These are phyloP conservation scores for Hedychridium roseum DNA, from an alignment of 2,888 invertebrate species.

Conservation along the genomic window DNA sequence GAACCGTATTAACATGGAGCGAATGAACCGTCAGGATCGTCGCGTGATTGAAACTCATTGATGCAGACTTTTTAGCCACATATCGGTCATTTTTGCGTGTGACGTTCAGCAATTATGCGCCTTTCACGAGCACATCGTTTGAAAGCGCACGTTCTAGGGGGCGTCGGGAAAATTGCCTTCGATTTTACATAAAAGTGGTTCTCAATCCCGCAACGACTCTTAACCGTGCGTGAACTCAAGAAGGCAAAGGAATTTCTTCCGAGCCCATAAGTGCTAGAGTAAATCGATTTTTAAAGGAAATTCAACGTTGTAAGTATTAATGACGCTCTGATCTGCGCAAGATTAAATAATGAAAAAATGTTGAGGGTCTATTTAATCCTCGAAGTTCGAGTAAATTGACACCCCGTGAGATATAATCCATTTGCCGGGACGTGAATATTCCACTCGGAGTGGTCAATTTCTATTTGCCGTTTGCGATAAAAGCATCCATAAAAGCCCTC, in stretches of 20 bases:
- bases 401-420: too few species aligned
- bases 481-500: constrained; percentile 29
- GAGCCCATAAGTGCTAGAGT: too few species aligned
- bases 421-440: constrained; percentile 21
- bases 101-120: constrained; percentile 2
- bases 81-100: constrained; percentile 6
- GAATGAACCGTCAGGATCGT: too few species aligned
- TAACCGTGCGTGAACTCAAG: too few species aligned
- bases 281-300: too few species aligned
- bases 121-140: not conserved
- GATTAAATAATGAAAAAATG: too few species aligned
- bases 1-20: too few species aligned
- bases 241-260: too few species aligned
- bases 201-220: not conserved
- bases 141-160: not conserved
- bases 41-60: constrained; percentile 4
- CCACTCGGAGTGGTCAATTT: constrained; percentile 24
- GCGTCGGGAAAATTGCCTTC: not conserved
- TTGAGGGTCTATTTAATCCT: too few species aligned
- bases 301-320: too few species aligned
- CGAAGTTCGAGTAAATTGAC: too few species aligned
- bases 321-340: too few species aligned
- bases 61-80: constrained; percentile 2
- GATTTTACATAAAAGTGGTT: not conserved
- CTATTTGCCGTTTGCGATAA: constrained; percentile 29